Base-by-base conservation (phyloP, 2,888 invertebrate species). In the Lasioglossum lativentre region DNA sequence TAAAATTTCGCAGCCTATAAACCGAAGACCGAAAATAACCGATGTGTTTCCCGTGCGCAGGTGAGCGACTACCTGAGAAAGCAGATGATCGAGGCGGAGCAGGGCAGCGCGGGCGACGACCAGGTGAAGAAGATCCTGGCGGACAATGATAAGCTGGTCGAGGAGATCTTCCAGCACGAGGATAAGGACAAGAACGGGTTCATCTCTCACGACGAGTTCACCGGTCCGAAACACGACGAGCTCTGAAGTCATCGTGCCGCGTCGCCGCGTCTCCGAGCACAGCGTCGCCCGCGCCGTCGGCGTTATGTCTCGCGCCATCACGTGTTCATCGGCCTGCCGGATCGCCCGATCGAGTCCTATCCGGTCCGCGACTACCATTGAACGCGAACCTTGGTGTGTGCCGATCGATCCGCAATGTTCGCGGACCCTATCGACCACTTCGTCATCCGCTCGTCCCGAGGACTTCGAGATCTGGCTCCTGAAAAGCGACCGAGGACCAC, bases 221-320 rank as follows among this genome's bases (percentile, higher is more conserved):
- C 98, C 42, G 99, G 99, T 5, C 99, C 99, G 27, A 99, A 99
- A 95, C 99, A 99, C 95, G 99, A 99, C 95, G 99, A 99, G 96
- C 97, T 99, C 95, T 99, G 97, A 96, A 93, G 90, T 75, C 83
- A 83, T 83, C 85, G 75, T 80, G 78, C 72, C 78, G 83, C 87
- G 86, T 82, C 86, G 81, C 88, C 85, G 86, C 81, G 86, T 88
- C 83, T 85, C 83, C 89, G 88, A 85, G 88, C 89, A 84, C 83
- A 86, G 82, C 83, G 82, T 74, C 80, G 74, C 52, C 34, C 66
- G 19, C 34, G 23, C 23, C 86, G 81, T 79, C 78, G 90, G 79
- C 82, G 84, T 77, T 75, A 85, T 82, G 83, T 72, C 82, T 83
- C 83, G 88, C 85, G 90, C 88, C 89, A 87, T 81, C 87, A 90